phyloP scores from a whole-genome alignment of 1,140 invertebrate species.

The Drosophila insularis region DNA sequence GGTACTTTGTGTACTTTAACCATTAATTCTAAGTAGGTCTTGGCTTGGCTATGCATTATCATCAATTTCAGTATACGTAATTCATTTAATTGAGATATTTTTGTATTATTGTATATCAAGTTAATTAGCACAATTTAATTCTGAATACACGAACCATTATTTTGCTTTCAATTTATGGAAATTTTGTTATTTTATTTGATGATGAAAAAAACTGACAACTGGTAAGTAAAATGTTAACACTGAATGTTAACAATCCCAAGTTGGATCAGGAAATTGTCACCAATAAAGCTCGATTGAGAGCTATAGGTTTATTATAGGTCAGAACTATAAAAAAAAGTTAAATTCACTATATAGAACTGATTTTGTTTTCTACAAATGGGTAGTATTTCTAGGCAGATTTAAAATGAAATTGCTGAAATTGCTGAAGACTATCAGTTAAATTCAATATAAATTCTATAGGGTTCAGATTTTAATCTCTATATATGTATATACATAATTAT shows the following conservation, averaged over 20 bases:
- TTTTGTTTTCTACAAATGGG: too few relatives aligned
- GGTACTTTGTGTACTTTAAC: conserved; percentile 40
- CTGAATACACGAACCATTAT: conserved; percentile 64
- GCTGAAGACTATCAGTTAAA: too few relatives aligned
- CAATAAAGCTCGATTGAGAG: too few relatives aligned
- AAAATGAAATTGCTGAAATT: too few relatives aligned
- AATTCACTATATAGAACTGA: too few relatives aligned
- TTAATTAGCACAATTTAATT: conserved; percentile 70
- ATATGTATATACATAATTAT: too few relatives aligned
- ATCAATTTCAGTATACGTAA: conserved; percentile 21
- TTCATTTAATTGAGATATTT: conserved; percentile 21
- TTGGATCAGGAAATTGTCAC: too few relatives aligned
- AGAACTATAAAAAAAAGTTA: too few relatives aligned
- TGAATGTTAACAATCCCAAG: background rate
- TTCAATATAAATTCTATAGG: too few relatives aligned
- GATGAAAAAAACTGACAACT: background rate
- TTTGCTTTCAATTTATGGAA: conserved; percentile 3
- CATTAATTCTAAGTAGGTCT: conserved; percentile 50
- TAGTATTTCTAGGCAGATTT: too few relatives aligned
- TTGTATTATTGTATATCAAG: conserved; percentile 20
- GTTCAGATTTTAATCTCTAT: too few relatives aligned
- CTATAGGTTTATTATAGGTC: too few relatives aligned
- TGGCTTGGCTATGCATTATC: conserved; percentile 38
- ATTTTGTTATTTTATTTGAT: conserved; percentile 26
- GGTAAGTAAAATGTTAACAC: background rate